Evolutionary conservation across 1,140 invertebrate species (phyloP).

Genomic region (Drosophila orena): DNA sequence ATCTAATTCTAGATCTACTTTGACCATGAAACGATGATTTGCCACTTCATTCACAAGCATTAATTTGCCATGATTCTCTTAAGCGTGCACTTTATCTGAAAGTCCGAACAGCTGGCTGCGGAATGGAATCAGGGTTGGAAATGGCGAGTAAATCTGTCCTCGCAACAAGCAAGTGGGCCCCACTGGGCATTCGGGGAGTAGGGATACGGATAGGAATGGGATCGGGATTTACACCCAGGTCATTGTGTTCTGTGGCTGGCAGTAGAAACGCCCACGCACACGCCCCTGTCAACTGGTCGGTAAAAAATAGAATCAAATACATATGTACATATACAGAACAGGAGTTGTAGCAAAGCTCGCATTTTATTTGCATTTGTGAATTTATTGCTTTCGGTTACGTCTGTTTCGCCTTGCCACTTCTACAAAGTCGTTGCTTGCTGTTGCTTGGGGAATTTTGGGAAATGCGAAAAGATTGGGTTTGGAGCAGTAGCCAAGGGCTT

Average conservation of each 20-base stretch:
- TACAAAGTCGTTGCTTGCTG: constrained; percentile 30
- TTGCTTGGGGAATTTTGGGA: constrained; percentile 53
- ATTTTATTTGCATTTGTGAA: constrained; percentile 73
- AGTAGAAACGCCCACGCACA: constrained; percentile 41
- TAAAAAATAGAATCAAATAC: constrained; percentile 49
- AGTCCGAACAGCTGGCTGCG: constrained; percentile 15
- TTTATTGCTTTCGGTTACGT: constrained; percentile 61
- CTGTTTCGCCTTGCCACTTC: constrained; percentile 46
- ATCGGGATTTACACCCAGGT: constrained; percentile 53
- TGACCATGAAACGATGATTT: constrained; percentile 6
- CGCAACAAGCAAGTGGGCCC: constrained; percentile 31
- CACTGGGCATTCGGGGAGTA: not conserved
- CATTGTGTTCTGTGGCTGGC: constrained; percentile 38
- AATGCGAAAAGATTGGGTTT: constrained; percentile 13
- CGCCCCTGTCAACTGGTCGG: constrained; percentile 14
- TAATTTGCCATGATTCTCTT: constrained; percentile 23
- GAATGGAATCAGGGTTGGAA: constrained; percentile 14
- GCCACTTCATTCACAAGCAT: constrained; percentile 10
- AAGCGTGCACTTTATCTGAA: constrained; percentile 3
- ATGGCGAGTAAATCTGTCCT: constrained; percentile 14
- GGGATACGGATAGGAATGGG: not conserved
- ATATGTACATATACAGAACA: constrained; percentile 6
- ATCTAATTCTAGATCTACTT: not conserved
- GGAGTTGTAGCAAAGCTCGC: constrained; percentile 28
- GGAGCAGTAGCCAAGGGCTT: constrained; percentile 29